These are phyloP conservation scores for Nephrotoma appendiculata DNA, from an alignment of 2,888 invertebrate species.

Conservation along the genomic window DNA sequence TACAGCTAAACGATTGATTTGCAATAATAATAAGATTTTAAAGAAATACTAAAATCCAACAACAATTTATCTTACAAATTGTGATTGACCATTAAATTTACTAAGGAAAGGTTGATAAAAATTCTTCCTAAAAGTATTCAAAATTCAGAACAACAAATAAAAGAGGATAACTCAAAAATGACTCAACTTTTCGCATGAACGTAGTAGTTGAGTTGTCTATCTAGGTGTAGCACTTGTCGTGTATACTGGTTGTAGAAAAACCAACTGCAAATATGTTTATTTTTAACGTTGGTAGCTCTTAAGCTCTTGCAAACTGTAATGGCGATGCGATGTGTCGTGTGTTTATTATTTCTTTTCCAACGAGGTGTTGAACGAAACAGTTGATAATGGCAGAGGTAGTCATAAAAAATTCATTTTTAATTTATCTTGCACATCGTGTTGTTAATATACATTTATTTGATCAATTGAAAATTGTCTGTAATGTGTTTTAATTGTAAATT, in stretches of 20 bases:
- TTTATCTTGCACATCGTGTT: not conserved
- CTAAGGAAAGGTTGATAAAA: no score
- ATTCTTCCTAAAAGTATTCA: no score
- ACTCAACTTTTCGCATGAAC: no score
- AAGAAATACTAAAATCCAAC: no score
- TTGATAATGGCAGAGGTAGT: not conserved
- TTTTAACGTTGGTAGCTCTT: not conserved
- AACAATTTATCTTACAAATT: no score
- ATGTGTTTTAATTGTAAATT: not conserved
- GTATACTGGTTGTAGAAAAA: not conserved
- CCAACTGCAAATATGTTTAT: not conserved
- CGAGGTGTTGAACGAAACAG: not conserved
- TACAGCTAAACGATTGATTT: no score
- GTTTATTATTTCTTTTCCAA: not conserved
- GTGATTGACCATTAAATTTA: no score
- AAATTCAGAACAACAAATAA: no score
- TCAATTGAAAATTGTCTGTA: not conserved
- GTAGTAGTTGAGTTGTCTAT: no score
- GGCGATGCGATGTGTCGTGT: not conserved
- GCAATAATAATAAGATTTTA: no score
- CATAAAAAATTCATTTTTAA: not conserved
- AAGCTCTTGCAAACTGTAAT: not conserved
- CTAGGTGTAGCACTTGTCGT: not conserved
- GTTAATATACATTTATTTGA: not conserved
- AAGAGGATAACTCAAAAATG: no score